Percentiles rank a stretch among this genome's conserved stretches.
phyloP scores from a whole-genome alignment of 2,113 vertebrate species.

The Lasiurus borealis region DNA sequence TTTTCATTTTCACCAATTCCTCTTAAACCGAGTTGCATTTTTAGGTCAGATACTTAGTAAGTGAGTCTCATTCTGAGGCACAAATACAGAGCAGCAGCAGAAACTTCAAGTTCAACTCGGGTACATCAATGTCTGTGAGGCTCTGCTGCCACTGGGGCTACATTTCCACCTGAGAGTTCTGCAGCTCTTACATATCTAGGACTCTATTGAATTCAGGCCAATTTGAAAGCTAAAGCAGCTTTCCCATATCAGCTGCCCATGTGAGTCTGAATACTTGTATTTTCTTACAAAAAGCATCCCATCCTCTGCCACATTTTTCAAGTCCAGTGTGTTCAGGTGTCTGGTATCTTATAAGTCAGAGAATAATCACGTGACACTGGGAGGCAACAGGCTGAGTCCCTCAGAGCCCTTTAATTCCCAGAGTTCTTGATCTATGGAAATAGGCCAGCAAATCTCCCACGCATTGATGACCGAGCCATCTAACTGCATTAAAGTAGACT shows the following conservation, averaged over 20 bases:
- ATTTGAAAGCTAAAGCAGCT: neutral
- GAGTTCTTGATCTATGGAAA: neutral
- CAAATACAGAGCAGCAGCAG: neutral
- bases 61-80: neutral
- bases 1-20: neutral
- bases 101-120: neutral
- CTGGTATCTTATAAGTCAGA: neutral
- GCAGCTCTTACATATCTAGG: neutral
- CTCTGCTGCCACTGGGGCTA: neutral
- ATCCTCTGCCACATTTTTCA: neutral
- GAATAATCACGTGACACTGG: fast-evolving
- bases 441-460: neutral
- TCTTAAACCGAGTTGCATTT: neutral
- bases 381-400: neutral
- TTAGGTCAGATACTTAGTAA: neutral
- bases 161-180: neutral
- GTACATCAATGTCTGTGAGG: fast-evolving
- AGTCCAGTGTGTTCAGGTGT: neutral
- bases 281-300: neutral
- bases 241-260: neutral
- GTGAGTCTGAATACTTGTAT: neutral
- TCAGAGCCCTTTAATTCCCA: neutral
- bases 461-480: neutral
- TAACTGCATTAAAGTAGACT: neutral
- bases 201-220: neutral